phyloP scores from a whole-genome alignment of 2,113 vertebrate species.

The Morone chrysops region DNA sequence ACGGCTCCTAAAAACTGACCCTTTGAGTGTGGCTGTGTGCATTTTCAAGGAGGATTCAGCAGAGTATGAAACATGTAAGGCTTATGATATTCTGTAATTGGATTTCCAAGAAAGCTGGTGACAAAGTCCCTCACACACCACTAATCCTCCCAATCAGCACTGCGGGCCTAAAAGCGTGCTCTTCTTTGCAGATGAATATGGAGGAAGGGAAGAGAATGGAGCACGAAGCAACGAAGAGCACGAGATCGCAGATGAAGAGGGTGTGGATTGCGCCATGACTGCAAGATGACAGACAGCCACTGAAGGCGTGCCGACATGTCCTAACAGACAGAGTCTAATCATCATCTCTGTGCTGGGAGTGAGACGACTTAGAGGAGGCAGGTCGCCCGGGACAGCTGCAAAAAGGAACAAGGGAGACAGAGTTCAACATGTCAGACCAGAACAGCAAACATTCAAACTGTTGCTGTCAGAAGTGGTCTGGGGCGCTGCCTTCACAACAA shows the following conservation, averaged over 20 bases:
- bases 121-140: constrained; percentile 85
- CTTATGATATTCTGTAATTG: constrained; percentile 87
- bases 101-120: constrained; percentile 87
- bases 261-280: constrained; percentile 13
- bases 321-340: constrained; percentile 24
- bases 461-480: constrained; percentile 58
- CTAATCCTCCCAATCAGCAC: constrained; percentile 86
- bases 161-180: constrained; percentile 65
- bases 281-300: constrained; percentile 2
- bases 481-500: constrained; percentile 52
- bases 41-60: constrained; percentile 78
- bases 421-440: constrained; percentile 64
- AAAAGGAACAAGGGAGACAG: constrained; percentile 21
- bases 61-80: constrained; percentile 83
- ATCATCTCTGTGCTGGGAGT: constrained; percentile 10
- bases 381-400: constrained; percentile 2
- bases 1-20: constrained; percentile 68
- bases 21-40: constrained; percentile 54
- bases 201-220: constrained; percentile 45
- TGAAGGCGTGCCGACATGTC: constrained; percentile 14
- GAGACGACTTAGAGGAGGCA: constrained; percentile 22
- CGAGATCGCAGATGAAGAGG: constrained; percentile 26
- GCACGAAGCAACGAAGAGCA: constrained; percentile 36
- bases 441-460: constrained; percentile 58
- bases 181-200: constrained; percentile 67